A percentile compares a stretch with the other conserved stretches of the same genome.
Conservation (phyloP, 2,113 vertebrate genomes). For the Melanerpes formicivorus region DNA sequence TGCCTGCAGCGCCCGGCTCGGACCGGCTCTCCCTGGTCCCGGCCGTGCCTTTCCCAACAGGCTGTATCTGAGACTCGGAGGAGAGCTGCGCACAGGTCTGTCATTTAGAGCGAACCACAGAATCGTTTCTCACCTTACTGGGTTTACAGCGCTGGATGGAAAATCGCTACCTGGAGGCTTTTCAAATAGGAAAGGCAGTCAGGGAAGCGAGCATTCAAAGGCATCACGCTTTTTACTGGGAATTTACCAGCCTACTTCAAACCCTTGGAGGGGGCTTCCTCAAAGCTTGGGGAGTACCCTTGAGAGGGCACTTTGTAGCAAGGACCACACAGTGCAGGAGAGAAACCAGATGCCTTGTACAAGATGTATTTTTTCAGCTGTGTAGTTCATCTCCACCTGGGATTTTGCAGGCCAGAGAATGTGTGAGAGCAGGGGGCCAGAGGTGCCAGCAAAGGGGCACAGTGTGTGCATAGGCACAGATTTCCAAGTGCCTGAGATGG, state of each 20-base stretch:
- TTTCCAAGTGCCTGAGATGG: neutral
- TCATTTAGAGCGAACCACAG: accelerated
- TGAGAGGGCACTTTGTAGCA: neutral
- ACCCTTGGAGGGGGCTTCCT: neutral
- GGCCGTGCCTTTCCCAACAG: accelerated
- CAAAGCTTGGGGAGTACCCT: accelerated
- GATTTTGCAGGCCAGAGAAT: neutral
- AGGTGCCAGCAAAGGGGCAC: neutral
- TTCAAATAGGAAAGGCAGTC: neutral
- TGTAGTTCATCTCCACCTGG: neutral
- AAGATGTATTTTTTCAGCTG: neutral
- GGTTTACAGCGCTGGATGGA: accelerated
- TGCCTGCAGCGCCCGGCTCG: neutral
- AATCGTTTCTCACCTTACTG: neutral
- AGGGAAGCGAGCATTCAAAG: neutral
- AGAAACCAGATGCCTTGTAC: neutral
- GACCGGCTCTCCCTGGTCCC: no score
- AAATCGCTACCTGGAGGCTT: neutral
- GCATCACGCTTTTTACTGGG: accelerated
- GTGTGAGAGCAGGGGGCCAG: neutral
- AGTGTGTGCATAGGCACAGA: accelerated
- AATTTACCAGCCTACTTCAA: neutral
- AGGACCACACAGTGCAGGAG: accelerated
- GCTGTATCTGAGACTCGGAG: accelerated
- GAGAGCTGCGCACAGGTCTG: accelerated